Percentiles rank a stretch among this genome's conserved stretches.
These are phyloP conservation scores for Argyrosomus regius DNA, from an alignment of 2,797 vertebrate species.

Conservation along the genomic window DNA sequence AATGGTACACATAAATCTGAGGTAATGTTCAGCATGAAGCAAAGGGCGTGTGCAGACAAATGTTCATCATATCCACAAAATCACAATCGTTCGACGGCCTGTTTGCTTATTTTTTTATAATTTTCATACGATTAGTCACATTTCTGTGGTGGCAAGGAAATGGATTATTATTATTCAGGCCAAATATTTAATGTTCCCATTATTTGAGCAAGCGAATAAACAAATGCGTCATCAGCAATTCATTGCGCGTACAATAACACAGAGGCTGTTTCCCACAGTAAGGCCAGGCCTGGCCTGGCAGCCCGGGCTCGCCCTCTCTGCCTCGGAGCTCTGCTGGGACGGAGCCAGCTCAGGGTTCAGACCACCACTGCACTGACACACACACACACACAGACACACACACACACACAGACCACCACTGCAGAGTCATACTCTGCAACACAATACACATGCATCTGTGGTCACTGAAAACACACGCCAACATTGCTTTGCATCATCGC, in stretches of 20 bases:
- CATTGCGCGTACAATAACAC: slow-evolving; percentile 85
- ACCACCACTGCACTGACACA: slow-evolving; percentile 58
- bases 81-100: slow-evolving; percentile 67
- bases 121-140: slow-evolving; percentile 77
- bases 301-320: slow-evolving; percentile 45
- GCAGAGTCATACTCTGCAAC: slow-evolving; percentile 27
- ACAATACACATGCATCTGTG: not conserved
- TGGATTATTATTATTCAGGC: slow-evolving; percentile 85
- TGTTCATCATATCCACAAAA: slow-evolving; percentile 71
- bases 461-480: slow-evolving; percentile 14
- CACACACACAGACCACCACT: slow-evolving; percentile 42
- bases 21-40: slow-evolving; percentile 68
- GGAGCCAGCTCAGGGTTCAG: slow-evolving; percentile 70
- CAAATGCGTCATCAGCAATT: slow-evolving; percentile 85
- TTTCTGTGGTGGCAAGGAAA: slow-evolving; percentile 80
- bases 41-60: slow-evolving; percentile 68
- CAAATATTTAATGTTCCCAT: slow-evolving; percentile 90
- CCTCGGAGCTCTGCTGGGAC: slow-evolving; percentile 66
- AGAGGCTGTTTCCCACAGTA: slow-evolving; percentile 83
- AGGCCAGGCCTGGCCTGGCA: slow-evolving; percentile 66
- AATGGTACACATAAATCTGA: slow-evolving; percentile 67
- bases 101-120: slow-evolving; percentile 78
- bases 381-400: slow-evolving; percentile 24
- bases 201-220: slow-evolving; percentile 85
- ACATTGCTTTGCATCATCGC: slow-evolving; percentile 6